Base-by-base conservation (phyloP, 2,113 vertebrate genomes). In the Struthio camelus region DNA sequence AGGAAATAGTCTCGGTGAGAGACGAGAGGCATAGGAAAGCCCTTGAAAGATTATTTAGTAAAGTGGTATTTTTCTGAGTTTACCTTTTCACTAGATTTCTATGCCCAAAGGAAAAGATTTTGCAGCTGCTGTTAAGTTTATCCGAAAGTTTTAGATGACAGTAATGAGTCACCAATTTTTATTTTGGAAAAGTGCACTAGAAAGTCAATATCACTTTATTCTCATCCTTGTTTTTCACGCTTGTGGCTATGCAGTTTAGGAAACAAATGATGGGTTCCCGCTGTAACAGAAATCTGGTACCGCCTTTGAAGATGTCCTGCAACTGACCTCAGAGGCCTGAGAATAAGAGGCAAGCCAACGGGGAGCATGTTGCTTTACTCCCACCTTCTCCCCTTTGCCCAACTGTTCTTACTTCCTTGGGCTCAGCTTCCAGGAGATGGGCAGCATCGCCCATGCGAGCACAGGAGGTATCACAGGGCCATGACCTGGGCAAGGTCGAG, bases 241-340 rank as follows among this genome's bases (percentile, higher is more conserved):
- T 28, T 36, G 34, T 27, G 11, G 4, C 38, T 20, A 34, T 50
- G 65, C 4, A 28, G 17, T 62, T 62, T 13, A 65, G 46, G 50
- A 65, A 51, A 40, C 19, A 36, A 46, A 61, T 0, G 6, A 5
- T 72, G 36, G 59, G 50, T 6, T 92, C 38, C 53, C 2, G 0
- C 51, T 0, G 0, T 64, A 22, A 6, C 1, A 1, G 18, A 19
- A 17, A 19, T 36, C 20, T 38, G 54, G 19, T 9, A 46, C 4
- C 25, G 10, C 15, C 1, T 0, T 0, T 24, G 44, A 32, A 46
- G 72, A 54, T 34, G 30, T 7, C 36, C 30, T 59, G 56, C 56
- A 17, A 59, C 46, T 51, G 48, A 48, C 44, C 27, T 51, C 24
- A 38, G 24, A 36, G n/a, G 34, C 69, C 25, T 6, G 15, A 51